Evolutionary conservation across 1,140 invertebrate genomes (phyloP), one percentile per base, ranked within the genome.

Genomic region (Drosophila guanche): DNA sequence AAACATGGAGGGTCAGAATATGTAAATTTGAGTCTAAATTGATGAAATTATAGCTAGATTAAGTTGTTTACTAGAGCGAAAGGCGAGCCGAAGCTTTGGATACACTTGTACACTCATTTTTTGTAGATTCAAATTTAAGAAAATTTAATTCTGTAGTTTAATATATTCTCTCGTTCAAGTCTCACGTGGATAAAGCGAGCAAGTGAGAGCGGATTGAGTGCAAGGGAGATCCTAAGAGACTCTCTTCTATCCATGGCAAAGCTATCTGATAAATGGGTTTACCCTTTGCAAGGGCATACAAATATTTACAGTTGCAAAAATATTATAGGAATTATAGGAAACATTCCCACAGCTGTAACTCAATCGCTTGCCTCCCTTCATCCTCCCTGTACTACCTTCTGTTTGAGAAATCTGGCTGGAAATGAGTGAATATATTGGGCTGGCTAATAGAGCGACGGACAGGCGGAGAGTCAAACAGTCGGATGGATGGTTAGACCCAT

Each of bases 21-120:
- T 16, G 20, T 46, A 20, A 8, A 22, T 46, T 10, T 22, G 2
- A 33, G 14, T 2, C 5, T 0, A 2, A 20, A 41, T 52, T 65
- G 60, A 66, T 66, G 12, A 66, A 66, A 45, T 65, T 65, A 65
- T 65, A 27, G 14, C 1, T 45, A 12, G 7, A 47, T 63, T 51
- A 65, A 65, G 42, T 50, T 16, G n/a, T n/a, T 41, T 23, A 16
- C 33, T 4, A 37, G 3, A 37, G 33, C 33, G 33, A 37, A 10
- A 37, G 33, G 10, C 10, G 10, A 37, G 33, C 33, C 33, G 33
- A 37, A 37, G 33, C 33, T 12, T 1, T 12, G 12, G 4, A 37
- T 37, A 37, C 33, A 37, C 10, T 33, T 29, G 27, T 7, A 6
- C 6, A 29, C 4, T 33, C 10, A 20, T 20, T 1, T 20, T 20